phyloP scores from a whole-genome alignment of 1,140 invertebrate genomes.

The Chionoecetes opilio region DNA sequence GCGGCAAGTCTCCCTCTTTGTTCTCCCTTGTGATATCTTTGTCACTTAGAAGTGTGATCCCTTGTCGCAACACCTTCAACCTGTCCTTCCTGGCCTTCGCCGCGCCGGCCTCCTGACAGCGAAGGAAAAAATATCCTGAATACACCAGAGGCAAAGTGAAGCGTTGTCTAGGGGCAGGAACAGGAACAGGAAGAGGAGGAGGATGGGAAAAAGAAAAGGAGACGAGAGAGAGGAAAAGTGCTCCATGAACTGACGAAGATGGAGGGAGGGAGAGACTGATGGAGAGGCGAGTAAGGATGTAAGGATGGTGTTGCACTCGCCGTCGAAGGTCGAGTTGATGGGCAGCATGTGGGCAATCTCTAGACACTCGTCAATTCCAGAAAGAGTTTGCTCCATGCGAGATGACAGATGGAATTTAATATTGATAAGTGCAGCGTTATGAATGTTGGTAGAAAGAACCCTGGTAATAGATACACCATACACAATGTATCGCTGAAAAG shows the following conservation, averaged over 20 bases:
- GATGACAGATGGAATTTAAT: too few relatives aligned
- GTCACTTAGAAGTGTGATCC: conserved; percentile 19
- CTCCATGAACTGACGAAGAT: neutral
- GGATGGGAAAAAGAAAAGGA: neutral
- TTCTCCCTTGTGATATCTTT: conserved; percentile 19
- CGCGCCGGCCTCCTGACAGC: neutral
- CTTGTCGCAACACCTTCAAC: neutral
- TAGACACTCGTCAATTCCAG: too few relatives aligned
- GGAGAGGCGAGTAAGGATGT: neutral
- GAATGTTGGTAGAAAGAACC: too few relatives aligned
- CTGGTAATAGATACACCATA: too few relatives aligned
- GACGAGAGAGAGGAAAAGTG: neutral
- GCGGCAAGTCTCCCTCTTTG: neutral
- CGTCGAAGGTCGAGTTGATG: too few relatives aligned
- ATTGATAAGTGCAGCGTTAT: too few relatives aligned
- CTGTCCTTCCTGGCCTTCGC: neutral
- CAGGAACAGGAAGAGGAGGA: neutral
- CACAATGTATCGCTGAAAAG: too few relatives aligned
- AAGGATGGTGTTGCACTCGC: neutral
- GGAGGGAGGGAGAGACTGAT: neutral
- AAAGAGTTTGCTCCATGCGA: too few relatives aligned
- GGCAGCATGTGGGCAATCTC: too few relatives aligned
- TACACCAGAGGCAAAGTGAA: neutral
- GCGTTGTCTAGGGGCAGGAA: neutral
- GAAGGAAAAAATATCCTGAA: neutral